phyloP scores from a whole-genome alignment of 2,797 vertebrate species.

The Huso huso region DNA sequence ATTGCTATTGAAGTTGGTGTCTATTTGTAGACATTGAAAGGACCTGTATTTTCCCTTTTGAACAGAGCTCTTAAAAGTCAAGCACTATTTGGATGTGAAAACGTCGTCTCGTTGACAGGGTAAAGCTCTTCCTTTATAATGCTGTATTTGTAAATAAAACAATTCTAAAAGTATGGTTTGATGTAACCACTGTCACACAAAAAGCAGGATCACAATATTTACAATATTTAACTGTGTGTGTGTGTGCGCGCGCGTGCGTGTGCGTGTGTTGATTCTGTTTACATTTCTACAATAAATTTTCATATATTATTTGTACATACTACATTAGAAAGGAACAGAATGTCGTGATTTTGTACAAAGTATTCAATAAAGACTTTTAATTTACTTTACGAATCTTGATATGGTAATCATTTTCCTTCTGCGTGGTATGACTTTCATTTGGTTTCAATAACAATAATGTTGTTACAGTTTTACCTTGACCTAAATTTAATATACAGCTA shows the following conservation, averaged over 20 bases:
- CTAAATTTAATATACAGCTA: too few species aligned
- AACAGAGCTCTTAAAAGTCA: constrained; percentile 10
- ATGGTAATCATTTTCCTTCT: background rate
- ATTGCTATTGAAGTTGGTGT: background rate
- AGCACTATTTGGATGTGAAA: constrained; percentile 10
- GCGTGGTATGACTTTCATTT: too few species aligned
- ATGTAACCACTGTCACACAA: constrained; percentile 36
- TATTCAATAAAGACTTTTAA: constrained; percentile 25
- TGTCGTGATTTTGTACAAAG: constrained; percentile 33
- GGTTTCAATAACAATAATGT: too few species aligned
- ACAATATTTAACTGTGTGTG: constrained; percentile 13
- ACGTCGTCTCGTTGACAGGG: background rate
- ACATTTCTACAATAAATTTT: constrained; percentile 34
- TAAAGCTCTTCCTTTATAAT: constrained; percentile 3
- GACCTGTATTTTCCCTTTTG: constrained; percentile 2
- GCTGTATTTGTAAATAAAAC: constrained; percentile 37
- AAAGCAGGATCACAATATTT: constrained; percentile 23
- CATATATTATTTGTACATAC: constrained; percentile 33
- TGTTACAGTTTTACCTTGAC: too few species aligned
- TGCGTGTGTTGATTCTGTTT: constrained; percentile 22
- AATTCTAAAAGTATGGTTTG: constrained; percentile 34
- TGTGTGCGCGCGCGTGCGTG: background rate
- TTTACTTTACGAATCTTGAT: background rate
- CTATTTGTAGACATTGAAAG: background rate
- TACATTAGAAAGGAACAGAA: constrained; percentile 26